These are phyloP conservation scores for Zenarchopterus dispar DNA, from an alignment of 2,797 vertebrate species.

Conservation along the genomic window DNA sequence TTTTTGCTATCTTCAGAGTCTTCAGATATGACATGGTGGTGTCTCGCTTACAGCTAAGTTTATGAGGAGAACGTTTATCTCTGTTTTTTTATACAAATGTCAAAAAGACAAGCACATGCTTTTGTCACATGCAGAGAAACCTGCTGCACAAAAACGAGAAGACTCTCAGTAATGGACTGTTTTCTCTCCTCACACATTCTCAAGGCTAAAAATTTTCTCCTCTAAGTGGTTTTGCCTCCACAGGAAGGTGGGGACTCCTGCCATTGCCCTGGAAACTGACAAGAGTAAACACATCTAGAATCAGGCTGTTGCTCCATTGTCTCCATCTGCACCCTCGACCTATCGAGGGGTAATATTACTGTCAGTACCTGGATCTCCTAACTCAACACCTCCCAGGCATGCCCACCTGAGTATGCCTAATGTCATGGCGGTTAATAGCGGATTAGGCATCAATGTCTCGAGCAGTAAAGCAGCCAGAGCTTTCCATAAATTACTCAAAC, in stretches of 20 bases:
- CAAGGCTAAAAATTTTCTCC: conserved; percentile 35
- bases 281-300: conserved; percentile 57
- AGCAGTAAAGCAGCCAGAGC: conserved; percentile 41
- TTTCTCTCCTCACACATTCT: conserved; percentile 28
- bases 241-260: conserved; percentile 36
- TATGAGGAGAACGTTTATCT: too few species aligned
- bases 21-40: not conserved
- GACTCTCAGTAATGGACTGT: conserved; percentile 35
- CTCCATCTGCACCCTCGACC: conserved; percentile 36
- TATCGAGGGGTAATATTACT: conserved; percentile 54
- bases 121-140: conserved; percentile 11
- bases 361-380: conserved; percentile 35
- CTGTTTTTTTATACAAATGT: conserved; percentile 1
- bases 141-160: conserved; percentile 18
- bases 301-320: conserved; percentile 48
- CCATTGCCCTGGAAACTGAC: conserved; percentile 65
- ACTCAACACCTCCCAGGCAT: conserved; percentile 36
- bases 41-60: not conserved
- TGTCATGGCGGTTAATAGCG: conserved; percentile 57
- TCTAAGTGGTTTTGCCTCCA: conserved; percentile 44
- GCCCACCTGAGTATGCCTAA: conserved; percentile 12
- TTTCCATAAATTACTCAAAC: conserved; percentile 74
- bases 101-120: conserved; percentile 3
- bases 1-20: not conserved
- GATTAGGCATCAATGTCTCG: conserved; percentile 69